Conservation (phyloP, 2,797 vertebrate genomes). For the Malacoctenus gilli region DNA sequence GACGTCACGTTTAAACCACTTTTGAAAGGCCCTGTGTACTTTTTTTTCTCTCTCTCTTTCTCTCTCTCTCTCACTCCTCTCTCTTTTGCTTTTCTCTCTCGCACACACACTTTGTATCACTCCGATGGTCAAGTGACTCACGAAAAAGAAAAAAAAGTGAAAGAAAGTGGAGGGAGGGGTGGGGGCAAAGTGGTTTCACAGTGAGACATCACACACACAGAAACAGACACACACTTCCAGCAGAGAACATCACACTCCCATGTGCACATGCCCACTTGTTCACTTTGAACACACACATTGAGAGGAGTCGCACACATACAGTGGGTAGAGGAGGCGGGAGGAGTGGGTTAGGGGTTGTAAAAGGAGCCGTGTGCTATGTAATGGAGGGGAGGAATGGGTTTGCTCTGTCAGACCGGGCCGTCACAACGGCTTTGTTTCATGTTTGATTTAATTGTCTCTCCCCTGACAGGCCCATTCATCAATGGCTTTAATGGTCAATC, state of each 20-base stretch:
- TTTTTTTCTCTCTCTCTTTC: conserved; percentile 37
- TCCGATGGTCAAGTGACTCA: conserved; percentile 76
- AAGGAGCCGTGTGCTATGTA: conserved; percentile 81
- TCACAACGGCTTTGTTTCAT: conserved; percentile 99
- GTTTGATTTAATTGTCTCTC: conserved; percentile 99
- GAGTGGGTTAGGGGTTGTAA: conserved; percentile 78
- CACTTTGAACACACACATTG: conserved; percentile 57
- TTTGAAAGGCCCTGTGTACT: conserved; percentile 75
- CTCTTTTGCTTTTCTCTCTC: conserved; percentile 5
- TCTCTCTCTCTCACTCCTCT: not conserved
- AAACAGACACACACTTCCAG: conserved; percentile 53
- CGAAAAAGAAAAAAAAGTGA: conserved; percentile 61
- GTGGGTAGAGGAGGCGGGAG: conserved; percentile 65
- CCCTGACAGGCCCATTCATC: conserved; percentile 99
- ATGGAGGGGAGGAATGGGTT: conserved; percentile 90
- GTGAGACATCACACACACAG: conserved; percentile 61
- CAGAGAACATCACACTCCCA: conserved; percentile 78
- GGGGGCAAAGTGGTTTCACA: conserved; percentile 68
- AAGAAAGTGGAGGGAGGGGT: not conserved
- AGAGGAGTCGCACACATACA: conserved; percentile 39
- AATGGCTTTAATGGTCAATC: conserved; percentile 99
- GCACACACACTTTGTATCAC: conserved; percentile 29
- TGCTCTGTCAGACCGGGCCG: conserved; percentile 98
- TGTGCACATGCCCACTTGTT: conserved; percentile 71
- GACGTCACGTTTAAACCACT: conserved; percentile 80